These are phyloP conservation scores for Myathropa florea DNA, from an alignment of 2,888 invertebrate species.

Conservation along the genomic window DNA sequence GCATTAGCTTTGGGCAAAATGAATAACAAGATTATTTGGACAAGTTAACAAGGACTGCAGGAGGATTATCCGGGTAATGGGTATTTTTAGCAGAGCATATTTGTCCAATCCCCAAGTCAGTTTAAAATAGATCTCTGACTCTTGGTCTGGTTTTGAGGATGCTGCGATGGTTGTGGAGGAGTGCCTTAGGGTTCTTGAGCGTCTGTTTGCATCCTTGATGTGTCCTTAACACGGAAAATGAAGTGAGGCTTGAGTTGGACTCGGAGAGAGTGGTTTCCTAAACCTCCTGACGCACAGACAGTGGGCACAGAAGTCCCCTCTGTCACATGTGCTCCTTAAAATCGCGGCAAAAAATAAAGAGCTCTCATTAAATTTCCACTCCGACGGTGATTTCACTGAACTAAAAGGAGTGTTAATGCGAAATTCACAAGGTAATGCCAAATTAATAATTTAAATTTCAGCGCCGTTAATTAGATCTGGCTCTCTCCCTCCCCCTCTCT, in stretches of 20 bases:
- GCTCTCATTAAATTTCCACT: constrained; percentile 14
- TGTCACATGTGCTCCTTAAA: not conserved
- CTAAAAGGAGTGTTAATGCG: constrained; percentile 14
- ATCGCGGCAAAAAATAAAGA: not conserved
- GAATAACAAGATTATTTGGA: constrained; percentile 11
- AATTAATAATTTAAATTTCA: constrained; percentile 27
- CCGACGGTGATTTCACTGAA: not conserved
- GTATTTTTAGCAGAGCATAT: not conserved
- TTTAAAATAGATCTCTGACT: not conserved
- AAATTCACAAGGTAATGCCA: constrained; percentile 32
- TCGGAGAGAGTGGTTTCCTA: no score
- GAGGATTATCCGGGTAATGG: not conserved
- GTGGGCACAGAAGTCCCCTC: not conserved
- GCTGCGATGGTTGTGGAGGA: not conserved
- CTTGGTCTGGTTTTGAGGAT: not conserved
- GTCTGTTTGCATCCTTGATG: not conserved
- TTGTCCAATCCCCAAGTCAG: not conserved
- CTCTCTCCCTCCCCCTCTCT: not conserved
- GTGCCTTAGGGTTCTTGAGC: not conserved
- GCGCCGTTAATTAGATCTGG: constrained; percentile 27
- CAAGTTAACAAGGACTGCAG: constrained; percentile 2
- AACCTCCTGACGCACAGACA: no score
- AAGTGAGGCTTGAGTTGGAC: not conserved
- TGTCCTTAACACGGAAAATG: not conserved
- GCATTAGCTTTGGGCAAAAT: constrained; percentile 7